phyloP scores from a whole-genome alignment of 2,888 invertebrate genomes.

The Philopedon plagiatum region DNA sequence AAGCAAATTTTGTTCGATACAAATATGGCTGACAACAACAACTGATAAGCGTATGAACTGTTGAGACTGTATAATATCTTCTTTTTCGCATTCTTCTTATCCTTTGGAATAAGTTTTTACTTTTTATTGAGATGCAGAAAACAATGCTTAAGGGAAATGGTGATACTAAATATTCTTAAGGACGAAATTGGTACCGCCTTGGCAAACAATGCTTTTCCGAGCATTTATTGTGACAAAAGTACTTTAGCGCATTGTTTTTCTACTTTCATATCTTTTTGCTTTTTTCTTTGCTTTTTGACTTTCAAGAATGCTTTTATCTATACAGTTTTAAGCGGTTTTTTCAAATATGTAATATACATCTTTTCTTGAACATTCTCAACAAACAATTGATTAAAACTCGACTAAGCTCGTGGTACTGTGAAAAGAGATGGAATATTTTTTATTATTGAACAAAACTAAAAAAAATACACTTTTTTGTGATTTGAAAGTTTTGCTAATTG shows the following conservation, averaged over 20 bases:
- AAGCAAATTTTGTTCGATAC: constrained; percentile 2
- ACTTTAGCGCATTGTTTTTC: constrained; percentile 17
- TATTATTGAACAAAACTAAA: too few species aligned
- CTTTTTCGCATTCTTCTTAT: constrained; percentile 23
- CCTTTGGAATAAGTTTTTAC: constrained; percentile 11
- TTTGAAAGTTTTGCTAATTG: too few species aligned
- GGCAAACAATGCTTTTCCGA: neutral
- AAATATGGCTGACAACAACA: constrained; percentile 13
- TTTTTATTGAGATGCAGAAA: constrained; percentile 2
- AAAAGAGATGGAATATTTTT: too few species aligned
- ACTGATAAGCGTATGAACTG: constrained; percentile 17
- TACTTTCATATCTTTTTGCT: constrained; percentile 9
- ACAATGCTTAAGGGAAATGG: constrained; percentile 6
- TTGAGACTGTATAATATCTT: constrained; percentile 40
- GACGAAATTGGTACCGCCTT: neutral
- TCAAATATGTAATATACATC: constrained; percentile 26
- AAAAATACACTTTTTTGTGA: too few species aligned
- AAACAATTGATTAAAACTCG: neutral
- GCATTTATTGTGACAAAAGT: neutral
- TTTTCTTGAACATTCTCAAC: constrained; percentile 4
- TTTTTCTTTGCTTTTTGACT: constrained; percentile 30
- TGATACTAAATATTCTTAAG: neutral
- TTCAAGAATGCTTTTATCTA: constrained; percentile 37
- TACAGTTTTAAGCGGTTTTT: constrained; percentile 39
- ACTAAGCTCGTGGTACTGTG: too few species aligned